Percentiles rank a stretch among this genome's conserved stretches.
Conservation (phyloP, 2,113 vertebrate genomes). For the Pelecanus crispus region DNA sequence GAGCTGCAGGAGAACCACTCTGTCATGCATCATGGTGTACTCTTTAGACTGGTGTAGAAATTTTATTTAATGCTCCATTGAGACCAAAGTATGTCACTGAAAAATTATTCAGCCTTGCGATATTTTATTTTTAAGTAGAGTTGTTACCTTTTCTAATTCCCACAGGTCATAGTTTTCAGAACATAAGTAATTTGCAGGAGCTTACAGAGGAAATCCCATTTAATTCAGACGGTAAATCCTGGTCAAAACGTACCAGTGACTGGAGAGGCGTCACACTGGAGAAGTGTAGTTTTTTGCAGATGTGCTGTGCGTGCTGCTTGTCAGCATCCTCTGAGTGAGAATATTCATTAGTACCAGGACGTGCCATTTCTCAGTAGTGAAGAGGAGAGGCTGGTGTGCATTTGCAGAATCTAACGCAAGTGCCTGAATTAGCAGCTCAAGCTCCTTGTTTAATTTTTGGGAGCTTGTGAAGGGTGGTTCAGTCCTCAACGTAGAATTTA, state of each 20-base stretch:
- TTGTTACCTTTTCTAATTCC: constrained; percentile 41
- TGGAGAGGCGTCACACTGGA: neutral
- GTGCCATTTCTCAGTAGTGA: neutral
- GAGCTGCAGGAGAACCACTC: neutral
- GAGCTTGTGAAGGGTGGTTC: neutral
- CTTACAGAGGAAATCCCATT: neutral
- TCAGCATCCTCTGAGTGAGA: neutral
- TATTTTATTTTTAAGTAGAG: constrained; percentile 44
- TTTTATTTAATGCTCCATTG: constrained; percentile 46
- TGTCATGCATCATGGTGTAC: neutral
- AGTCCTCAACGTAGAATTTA: neutral
- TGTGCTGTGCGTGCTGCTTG: neutral
- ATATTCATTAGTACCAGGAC: accelerated
- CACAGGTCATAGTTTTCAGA: constrained; percentile 1
- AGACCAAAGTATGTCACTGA: constrained; percentile 6
- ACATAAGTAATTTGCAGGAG: neutral
- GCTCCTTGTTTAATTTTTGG: accelerated
- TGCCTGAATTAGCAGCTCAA: neutral
- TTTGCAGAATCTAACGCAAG: neutral
- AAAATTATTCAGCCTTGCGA: constrained; percentile 13
- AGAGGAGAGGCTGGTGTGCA: neutral
- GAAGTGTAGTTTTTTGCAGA: neutral
- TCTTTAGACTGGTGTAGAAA: neutral
- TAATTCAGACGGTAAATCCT: constrained; percentile 7
- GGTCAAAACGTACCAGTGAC: neutral